A percentile compares a stretch with the other conserved stretches of the same genome.
These are phyloP conservation scores for Lissocephala sabroskyi DNA, from an alignment of 2,888 invertebrate species.

Conservation along the genomic window DNA sequence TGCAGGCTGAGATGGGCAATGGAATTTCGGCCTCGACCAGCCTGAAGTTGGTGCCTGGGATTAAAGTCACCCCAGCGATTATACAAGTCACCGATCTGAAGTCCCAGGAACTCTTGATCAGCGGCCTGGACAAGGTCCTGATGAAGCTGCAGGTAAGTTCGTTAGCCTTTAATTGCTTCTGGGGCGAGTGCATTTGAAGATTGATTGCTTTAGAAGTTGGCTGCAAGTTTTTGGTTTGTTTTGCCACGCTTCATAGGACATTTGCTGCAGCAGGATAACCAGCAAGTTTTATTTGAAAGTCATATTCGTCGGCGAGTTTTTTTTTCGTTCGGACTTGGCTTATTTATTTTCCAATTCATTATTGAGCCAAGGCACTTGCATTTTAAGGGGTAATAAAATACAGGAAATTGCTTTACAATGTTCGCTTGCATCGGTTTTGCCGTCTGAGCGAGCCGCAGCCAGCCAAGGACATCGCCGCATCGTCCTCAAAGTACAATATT, in stretches of 20 bases:
- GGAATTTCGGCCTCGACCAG: conserved; percentile 66
- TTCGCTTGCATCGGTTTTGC: conserved; percentile 21
- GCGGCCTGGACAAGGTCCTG: conserved; percentile 76
- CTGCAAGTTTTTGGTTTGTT: conserved; percentile 4
- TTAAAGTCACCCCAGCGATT: conserved; percentile 63
- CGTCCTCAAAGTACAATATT: conserved; percentile 49
- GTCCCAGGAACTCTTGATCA: conserved; percentile 71
- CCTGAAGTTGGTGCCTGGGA: conserved; percentile 70
- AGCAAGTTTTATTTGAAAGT: conserved; percentile 20
- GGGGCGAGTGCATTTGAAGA: conserved; percentile 9
- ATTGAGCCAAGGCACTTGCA: conserved; percentile 26
- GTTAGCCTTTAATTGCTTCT: neutral
- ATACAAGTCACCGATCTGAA: conserved; percentile 58
- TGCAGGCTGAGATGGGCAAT: conserved; percentile 67
- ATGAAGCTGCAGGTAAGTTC: conserved; percentile 73
- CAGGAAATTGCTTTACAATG: conserved; percentile 58
- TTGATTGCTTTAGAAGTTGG: conserved; percentile 13
- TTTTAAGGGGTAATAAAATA: conserved; percentile 51
- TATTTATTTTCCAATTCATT: too few relatives aligned
- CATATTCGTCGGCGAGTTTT: conserved; percentile 7
- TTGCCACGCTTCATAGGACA: conserved; percentile 7
- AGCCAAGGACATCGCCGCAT: conserved; percentile 21
- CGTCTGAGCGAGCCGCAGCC: neutral
- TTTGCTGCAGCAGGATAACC: neutral
- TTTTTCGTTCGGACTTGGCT: too few relatives aligned